Evolutionary conservation across 92 coral and sea anemone species (phyloP).

Genomic region (Epizoanthus rinbou): DNA sequence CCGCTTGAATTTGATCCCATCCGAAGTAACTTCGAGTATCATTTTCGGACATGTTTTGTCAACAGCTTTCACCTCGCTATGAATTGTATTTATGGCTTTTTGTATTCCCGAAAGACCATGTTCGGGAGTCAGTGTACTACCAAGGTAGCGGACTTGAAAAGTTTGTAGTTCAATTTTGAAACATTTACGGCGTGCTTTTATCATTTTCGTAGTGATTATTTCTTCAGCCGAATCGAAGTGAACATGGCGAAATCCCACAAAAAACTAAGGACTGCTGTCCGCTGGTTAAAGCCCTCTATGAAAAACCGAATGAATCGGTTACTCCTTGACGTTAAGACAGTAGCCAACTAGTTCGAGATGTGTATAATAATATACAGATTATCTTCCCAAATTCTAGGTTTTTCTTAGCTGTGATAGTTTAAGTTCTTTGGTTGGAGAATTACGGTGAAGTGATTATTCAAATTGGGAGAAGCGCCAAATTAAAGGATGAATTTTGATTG

Average conservation of each 20-base stretch:
- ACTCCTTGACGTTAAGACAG: too few relatives aligned
- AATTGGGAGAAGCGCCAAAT: not conserved
- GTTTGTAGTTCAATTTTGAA: conserved; percentile 65
- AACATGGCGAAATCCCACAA: not conserved
- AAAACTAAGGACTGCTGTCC: not conserved
- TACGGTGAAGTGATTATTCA: too few relatives aligned
- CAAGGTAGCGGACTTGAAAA: conserved; percentile 88
- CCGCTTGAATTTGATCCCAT: conserved; percentile 76
- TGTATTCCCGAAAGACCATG: conserved; percentile 82
- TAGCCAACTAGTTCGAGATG: too few relatives aligned
- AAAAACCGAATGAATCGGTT: too few relatives aligned
- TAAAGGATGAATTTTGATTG: conserved; percentile 20
- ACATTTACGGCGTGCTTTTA: conserved; percentile 73
- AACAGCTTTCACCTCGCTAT: conserved; percentile 64
- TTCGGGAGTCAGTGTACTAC: conserved; percentile 69
- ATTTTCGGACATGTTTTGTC: conserved; percentile 84
- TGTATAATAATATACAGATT: not conserved
- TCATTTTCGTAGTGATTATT: conserved; percentile 46
- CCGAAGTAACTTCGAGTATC: conserved; percentile 63
- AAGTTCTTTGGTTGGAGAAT: not conserved
- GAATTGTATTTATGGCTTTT: conserved; percentile 71
- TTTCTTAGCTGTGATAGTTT: not conserved
- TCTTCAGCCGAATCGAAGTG: too few relatives aligned
- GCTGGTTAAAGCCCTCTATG: not conserved
- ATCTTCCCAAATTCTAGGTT: not conserved